These are phyloP conservation scores for Drosophila nr. perissopoda DNA, from an alignment of 2,888 invertebrate genomes.

Conservation along the genomic window DNA sequence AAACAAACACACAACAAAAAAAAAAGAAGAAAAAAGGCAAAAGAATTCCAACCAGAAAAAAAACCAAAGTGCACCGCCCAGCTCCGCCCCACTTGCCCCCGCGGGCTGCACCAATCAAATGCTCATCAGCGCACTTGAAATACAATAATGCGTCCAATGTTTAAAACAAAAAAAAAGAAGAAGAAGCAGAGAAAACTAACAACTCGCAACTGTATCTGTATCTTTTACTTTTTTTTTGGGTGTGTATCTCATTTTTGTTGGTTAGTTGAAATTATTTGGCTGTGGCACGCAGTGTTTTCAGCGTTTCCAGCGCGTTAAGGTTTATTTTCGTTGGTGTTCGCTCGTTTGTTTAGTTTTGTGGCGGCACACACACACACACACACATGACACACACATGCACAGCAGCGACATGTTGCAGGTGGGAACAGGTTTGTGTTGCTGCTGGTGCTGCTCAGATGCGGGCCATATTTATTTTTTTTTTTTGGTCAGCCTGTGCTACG, in stretches of 20 bases:
- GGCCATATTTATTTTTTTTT: constrained; percentile 52
- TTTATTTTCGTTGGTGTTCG: constrained; percentile 78
- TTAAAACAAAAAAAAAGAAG: constrained; percentile 42
- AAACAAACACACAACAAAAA: constrained; percentile 61
- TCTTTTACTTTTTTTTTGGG: constrained; percentile 50
- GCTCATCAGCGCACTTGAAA: constrained; percentile 80
- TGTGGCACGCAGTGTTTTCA: constrained; percentile 42
- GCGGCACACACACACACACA: constrained; percentile 48
- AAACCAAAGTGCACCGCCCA: constrained; percentile 27
- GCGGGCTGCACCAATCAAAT: constrained; percentile 75
- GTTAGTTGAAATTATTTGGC: constrained; percentile 55
- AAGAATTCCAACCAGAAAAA: constrained; percentile 32
- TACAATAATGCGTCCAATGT: constrained; percentile 69
- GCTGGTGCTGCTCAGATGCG: constrained; percentile 60
- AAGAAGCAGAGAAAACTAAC: constrained; percentile 16
- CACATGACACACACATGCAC: constrained; percentile 31
- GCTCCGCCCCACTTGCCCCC: background rate
- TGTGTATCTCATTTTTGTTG: constrained; percentile 61
- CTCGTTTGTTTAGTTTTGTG: constrained; percentile 80
- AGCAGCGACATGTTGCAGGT: constrained; percentile 69
- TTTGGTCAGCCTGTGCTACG: constrained; percentile 59
- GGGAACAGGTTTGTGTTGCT: constrained; percentile 71
- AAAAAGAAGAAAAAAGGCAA: constrained; percentile 26
- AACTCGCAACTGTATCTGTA: constrained; percentile 51
- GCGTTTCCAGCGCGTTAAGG: constrained; percentile 55